A percentile compares a stretch with the other conserved stretches of the same genome.
Evolutionary conservation across 2,888 invertebrate species (phyloP).

Genomic region (Diaphora mendica): DNA sequence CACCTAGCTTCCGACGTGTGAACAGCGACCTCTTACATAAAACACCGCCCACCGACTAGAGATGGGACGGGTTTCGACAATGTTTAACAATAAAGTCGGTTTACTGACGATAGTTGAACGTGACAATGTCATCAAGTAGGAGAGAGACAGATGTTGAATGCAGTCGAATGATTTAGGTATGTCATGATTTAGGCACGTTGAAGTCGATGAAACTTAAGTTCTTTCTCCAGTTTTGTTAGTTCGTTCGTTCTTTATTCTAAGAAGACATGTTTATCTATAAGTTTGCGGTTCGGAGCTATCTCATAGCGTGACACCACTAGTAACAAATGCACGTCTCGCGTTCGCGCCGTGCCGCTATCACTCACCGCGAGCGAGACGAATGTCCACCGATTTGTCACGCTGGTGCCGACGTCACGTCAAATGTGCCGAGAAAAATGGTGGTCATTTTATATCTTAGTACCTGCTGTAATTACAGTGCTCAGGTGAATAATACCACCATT

Average conservation of each 20-base stretch:
- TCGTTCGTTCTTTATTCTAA: neutral
- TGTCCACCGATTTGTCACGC: constrained; percentile 56
- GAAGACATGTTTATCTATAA: neutral
- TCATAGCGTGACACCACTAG: constrained; percentile 23
- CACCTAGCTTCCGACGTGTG: constrained; percentile 36
- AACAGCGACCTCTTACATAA: constrained; percentile 24
- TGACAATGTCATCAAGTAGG: too few relatives aligned
- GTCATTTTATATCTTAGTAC: constrained; percentile 42
- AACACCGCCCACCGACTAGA: constrained; percentile 29
- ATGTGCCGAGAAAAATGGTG: constrained; percentile 42
- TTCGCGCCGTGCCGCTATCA: constrained; percentile 55
- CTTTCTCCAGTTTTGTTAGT: too few relatives aligned
- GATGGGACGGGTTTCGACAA: constrained; percentile 14
- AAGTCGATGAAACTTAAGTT: too few relatives aligned
- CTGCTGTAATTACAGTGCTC: constrained; percentile 21
- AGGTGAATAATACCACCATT: neutral
- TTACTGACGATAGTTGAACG: too few relatives aligned
- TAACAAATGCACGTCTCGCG: constrained; percentile 56
- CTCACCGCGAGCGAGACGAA: constrained; percentile 57
- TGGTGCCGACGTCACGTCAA: constrained; percentile 42
- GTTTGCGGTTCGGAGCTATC: neutral
- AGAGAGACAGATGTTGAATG: too few relatives aligned
- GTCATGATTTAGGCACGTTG: neutral
- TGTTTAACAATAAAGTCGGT: neutral
- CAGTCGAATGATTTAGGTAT: too few relatives aligned